These are phyloP conservation scores for Habrosyne pyritoides DNA, from an alignment of 2,888 invertebrate species.

Conservation along the genomic window DNA sequence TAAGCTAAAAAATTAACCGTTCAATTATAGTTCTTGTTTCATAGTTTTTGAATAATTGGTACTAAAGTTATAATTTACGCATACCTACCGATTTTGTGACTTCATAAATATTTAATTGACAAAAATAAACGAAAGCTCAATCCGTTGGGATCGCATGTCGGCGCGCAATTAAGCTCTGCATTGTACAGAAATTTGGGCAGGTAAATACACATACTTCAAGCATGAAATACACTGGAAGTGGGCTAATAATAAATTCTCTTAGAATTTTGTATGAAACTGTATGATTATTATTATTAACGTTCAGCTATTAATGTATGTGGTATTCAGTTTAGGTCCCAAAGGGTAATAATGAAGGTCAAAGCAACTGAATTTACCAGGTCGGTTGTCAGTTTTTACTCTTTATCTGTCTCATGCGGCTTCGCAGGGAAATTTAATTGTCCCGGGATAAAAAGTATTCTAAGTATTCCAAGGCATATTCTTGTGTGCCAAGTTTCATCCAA, in stretches of 20 bases:
- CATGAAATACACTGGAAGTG: slow-evolving; percentile 16
- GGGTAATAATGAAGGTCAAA: too few species aligned
- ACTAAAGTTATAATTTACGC: neutral
- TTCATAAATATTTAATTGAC: slow-evolving; percentile 26
- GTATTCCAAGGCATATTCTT: too few species aligned
- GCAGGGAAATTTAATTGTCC: too few species aligned
- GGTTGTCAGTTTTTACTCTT: too few species aligned
- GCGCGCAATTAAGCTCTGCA: slow-evolving; percentile 45
- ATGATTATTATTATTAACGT: too few species aligned
- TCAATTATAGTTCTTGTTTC: neutral
- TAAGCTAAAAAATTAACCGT: neutral
- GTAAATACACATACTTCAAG: slow-evolving; percentile 19
- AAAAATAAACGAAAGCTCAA: slow-evolving; percentile 20
- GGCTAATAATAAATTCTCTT: neutral
- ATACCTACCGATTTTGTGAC: slow-evolving; percentile 13
- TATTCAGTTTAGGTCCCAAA: too few species aligned
- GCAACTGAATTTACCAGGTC: too few species aligned
- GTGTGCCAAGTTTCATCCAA: too few species aligned
- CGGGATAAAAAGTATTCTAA: too few species aligned
- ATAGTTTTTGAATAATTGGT: neutral
- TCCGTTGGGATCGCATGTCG: slow-evolving; percentile 48
- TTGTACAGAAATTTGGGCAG: slow-evolving; percentile 42
- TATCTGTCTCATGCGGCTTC: too few species aligned
- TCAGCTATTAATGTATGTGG: too few species aligned
- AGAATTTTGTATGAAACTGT: too few species aligned